Base-by-base conservation (phyloP, 2,888 invertebrate genomes). In the Eustalomyia histrio region DNA sequence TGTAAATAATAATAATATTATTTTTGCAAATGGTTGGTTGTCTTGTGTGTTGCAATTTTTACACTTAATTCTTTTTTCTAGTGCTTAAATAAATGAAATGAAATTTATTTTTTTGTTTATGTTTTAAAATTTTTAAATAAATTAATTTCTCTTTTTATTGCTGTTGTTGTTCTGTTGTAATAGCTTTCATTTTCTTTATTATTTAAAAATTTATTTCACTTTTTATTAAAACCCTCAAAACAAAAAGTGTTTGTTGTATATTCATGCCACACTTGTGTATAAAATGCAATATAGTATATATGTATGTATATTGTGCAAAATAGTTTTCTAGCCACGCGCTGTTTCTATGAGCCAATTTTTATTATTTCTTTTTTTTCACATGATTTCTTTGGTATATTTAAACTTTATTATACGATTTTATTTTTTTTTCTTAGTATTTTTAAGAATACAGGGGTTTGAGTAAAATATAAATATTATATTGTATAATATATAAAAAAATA, bases 281-380 rank as follows among this genome's bases (percentile, higher is more conserved):
- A 67, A 52, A 16, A 16, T 63, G n/a, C 35, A 35, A 16, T 50
- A 35, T 29, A 6, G 33, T 52, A 58, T 18, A 12, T 33, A 73
- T 6, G 33, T 52, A 58, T 18, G 16, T 33, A 73, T 53, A 57
- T 29, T 12, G 10, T 29, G 33, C 64, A 71, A 68, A 75, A 80
- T 67, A 65, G 64, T 67, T 75, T 65, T 60, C 6, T 18, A 69
- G 73, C 52, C 81, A 81, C 78, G 78, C 74, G 81, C 78, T 74
- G 65, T 71, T 65, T 76, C 60, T 65, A 29, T 53, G 69, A 61
- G 71, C 63, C 81, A 78, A 78, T 75, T 78, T 80, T 61, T 24
- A 7, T 50, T n/a, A n/a, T 17, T 16, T 35, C 39, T 52, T 17
- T 24, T 53, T 39, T 39, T 39, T 43, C 21, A 35, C 33, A 12